A percentile compares a stretch with the other conserved stretches of the same genome.
Evolutionary conservation across 1,140 invertebrate genomes (phyloP).

Genomic region (Druon quercuslanigerum): DNA sequence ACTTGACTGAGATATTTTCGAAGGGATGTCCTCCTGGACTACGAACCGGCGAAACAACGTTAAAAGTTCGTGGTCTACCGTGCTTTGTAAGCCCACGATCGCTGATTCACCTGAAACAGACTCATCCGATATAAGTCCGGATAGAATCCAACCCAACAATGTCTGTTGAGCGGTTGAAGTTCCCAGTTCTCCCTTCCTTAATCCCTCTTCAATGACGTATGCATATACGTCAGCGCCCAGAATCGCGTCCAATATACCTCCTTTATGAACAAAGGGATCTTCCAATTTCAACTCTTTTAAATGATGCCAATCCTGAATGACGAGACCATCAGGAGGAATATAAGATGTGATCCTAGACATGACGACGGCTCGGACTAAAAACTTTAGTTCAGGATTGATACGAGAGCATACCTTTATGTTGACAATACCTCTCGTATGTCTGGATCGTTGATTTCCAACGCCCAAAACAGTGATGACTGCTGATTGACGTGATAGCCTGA

Average conservation of each 20-base stretch:
- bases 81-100: background rate
- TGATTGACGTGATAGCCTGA: background rate
- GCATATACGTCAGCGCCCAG: background rate
- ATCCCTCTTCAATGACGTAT: background rate
- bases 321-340: background rate
- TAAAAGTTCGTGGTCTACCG: background rate
- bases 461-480: background rate
- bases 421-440: background rate
- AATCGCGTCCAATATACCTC: background rate
- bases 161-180: constrained; percentile 52
- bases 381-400: background rate
- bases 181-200: background rate
- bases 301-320: background rate
- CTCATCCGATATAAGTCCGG: constrained; percentile 29
- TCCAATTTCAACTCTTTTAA: background rate
- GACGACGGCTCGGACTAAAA: background rate
- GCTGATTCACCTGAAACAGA: background rate
- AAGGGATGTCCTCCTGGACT: background rate
- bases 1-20: background rate
- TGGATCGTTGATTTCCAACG: background rate
- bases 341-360: background rate
- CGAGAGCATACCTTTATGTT: background rate
- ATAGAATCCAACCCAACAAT: constrained; percentile 54
- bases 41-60: background rate
- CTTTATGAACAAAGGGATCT: background rate